Conservation (phyloP, 2,888 invertebrate species). For the Drosophila demipolita region DNA sequence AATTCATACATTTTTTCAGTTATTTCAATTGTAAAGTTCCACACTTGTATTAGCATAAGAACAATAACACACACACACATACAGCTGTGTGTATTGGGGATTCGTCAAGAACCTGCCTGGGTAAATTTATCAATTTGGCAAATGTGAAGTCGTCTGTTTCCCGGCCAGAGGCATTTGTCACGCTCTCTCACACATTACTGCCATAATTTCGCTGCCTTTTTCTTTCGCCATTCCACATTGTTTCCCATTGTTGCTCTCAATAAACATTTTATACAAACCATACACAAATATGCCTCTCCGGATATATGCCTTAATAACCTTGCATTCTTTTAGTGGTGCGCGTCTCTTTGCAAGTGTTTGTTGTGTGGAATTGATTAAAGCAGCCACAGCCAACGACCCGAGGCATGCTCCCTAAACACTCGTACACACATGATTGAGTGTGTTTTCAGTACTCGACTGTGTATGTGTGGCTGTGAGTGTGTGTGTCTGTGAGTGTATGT, state of each 20-base stretch:
- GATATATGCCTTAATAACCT: slow-evolving; percentile 64
- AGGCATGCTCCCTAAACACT: slow-evolving; percentile 65
- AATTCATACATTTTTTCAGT: slow-evolving; percentile 38
- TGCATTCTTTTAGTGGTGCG: slow-evolving; percentile 61
- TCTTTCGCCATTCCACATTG: background rate
- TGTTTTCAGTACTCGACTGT: slow-evolving; percentile 5
- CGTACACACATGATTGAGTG: slow-evolving; percentile 51
- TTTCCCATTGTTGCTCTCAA: slow-evolving; percentile 21
- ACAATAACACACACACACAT: background rate
- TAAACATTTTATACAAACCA: slow-evolving; percentile 50
- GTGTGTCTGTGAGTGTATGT: slow-evolving; percentile 21
- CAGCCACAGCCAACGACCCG: slow-evolving; percentile 55
- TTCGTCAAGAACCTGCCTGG: slow-evolving; percentile 21
- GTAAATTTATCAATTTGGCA: slow-evolving; percentile 48
- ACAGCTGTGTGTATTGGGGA: background rate
- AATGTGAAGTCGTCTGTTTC: slow-evolving; percentile 51
- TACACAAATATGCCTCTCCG: slow-evolving; percentile 16
- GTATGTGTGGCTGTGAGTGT: slow-evolving; percentile 14
- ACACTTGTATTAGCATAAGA: slow-evolving; percentile 9
- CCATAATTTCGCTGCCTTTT: slow-evolving; percentile 3
- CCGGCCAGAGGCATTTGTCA: slow-evolving; percentile 41
- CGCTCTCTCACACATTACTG: slow-evolving; percentile 16
- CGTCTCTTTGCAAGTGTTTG: slow-evolving; percentile 59
- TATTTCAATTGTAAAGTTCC: slow-evolving; percentile 42
- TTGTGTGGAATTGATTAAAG: slow-evolving; percentile 76